These are phyloP conservation scores for Stichopus horrens DNA, from an alignment of 53 echinoderm and acorn worm species.

Conservation along the genomic window DNA sequence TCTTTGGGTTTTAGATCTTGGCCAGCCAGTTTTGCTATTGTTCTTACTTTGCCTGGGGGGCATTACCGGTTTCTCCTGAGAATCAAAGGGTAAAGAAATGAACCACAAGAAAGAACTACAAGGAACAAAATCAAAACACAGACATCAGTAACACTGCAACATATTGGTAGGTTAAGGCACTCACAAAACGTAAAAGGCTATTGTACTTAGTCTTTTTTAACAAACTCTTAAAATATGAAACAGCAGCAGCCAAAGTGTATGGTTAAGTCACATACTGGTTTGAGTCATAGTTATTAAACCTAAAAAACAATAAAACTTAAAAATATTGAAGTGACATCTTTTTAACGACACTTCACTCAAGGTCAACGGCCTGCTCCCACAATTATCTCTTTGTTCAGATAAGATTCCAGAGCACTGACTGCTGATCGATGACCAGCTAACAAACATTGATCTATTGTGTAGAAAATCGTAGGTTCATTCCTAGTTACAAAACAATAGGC, in stretches of 20 bases:
- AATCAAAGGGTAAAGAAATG: neutral
- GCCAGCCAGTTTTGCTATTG: slow-evolving; percentile 25
- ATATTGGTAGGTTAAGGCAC: neutral
- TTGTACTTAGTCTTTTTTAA: slow-evolving; percentile 13
- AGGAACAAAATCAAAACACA: neutral
- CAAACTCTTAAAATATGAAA: neutral
- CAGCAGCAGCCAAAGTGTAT: neutral
- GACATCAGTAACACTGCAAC: neutral
- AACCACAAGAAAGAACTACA: slow-evolving; percentile 17
- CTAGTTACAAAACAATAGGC: no score
- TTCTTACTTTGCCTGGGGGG: neutral
- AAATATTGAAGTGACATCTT: no score
- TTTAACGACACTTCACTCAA: no score
- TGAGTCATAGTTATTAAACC: no score
- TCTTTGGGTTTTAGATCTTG: slow-evolving; percentile 19
- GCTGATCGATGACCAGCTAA: no score
- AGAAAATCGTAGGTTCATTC: no score
- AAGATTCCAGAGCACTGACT: no score
- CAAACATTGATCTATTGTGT: no score
- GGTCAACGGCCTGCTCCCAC: no score
- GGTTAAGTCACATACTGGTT: neutral
- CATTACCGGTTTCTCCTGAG: slow-evolving; percentile 12
- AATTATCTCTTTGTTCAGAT: no score
- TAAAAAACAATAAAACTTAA: no score
- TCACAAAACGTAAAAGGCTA: neutral